Base-by-base conservation (phyloP, 2,888 invertebrate genomes). In the Mamestra brassicae region DNA sequence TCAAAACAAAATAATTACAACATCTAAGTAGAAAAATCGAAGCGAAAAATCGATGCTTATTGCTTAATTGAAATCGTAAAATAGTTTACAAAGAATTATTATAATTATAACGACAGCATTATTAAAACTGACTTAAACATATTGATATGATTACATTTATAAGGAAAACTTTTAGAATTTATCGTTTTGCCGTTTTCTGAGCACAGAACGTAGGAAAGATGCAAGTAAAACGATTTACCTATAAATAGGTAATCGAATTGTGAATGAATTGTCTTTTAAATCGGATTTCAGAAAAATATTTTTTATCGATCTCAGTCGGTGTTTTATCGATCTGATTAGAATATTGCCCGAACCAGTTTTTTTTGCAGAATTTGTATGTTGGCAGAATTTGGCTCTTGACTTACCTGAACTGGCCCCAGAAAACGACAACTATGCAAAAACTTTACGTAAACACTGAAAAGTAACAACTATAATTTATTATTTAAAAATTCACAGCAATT, bases 101-200 rank as follows among this genome's bases (percentile, higher is more conserved):
- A 81, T 72, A 83, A 78, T 85, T 85, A 75, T 65, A 84, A 80
- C 54, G 73, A 81, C 72, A 82, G 78, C 54, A 62, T 76, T 81
- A 85, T 87, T 85, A 88, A 90, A 90, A 89, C 85, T 69, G 84
- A 90, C 90, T 90, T 93, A 93, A 85, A 92, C 87, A 86, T 93
- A 93, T 91, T 94, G 95, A 94, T 94, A 95, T 95, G 94, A 92
- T 91, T 91, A 93, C 86, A 91, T 90, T 90, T 89, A 88, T 88
- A 89, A 88, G 85, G 82, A 90, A 90, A 90, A 81, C 61, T 81
- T 77, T 84, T 86, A 86, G 78, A 87, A 85, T 80, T 69, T 84
- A 85, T 80, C 50, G 61, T 55, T 73, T 54, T 65, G 74, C 63
- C 74, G 63, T 80, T 73, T 79, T 76, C 67, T 75, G 78, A 64